These are phyloP conservation scores for Teinopalpus imperialis DNA, from an alignment of 2,888 invertebrate genomes.

Conservation along the genomic window DNA sequence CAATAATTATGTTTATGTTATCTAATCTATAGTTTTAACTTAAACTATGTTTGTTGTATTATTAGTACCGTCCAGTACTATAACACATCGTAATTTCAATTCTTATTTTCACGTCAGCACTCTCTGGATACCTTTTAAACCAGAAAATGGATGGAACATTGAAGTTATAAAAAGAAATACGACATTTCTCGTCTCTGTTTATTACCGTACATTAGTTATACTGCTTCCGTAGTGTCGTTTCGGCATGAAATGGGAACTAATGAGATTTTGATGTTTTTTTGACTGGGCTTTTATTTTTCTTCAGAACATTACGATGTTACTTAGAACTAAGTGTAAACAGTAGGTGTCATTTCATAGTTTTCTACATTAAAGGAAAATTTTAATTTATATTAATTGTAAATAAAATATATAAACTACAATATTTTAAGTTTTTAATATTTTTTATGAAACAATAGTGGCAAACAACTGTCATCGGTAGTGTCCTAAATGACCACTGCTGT, in stretches of 20 bases:
- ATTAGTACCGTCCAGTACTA: conserved; percentile 3
- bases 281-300: conserved; percentile 79
- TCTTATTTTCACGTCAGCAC: conserved; percentile 47
- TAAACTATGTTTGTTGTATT: no score
- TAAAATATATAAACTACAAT: no score
- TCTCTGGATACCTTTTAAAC: conserved; percentile 67
- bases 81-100: conserved; percentile 17
- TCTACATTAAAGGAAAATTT: neutral
- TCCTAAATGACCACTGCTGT: no score
- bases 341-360: conserved; percentile 13
- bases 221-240: conserved; percentile 80
- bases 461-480: no score
- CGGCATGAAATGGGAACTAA: conserved; percentile 81
- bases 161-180: conserved; percentile 80
- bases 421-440: no score
- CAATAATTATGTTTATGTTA: no score
- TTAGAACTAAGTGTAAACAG: conserved; percentile 15
- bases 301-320: conserved; percentile 51
- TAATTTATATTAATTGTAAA: no score
- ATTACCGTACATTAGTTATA: conserved; percentile 82
- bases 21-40: no score
- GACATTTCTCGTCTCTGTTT: conserved; percentile 77
- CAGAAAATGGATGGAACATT: conserved; percentile 71
- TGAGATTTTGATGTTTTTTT: conserved; percentile 83
- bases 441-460: no score